Percentiles rank a stretch among this genome's conserved stretches.
These are phyloP conservation scores for Trichacis sp. DNA, from an alignment of 2,888 invertebrate genomes.

Conservation along the genomic window DNA sequence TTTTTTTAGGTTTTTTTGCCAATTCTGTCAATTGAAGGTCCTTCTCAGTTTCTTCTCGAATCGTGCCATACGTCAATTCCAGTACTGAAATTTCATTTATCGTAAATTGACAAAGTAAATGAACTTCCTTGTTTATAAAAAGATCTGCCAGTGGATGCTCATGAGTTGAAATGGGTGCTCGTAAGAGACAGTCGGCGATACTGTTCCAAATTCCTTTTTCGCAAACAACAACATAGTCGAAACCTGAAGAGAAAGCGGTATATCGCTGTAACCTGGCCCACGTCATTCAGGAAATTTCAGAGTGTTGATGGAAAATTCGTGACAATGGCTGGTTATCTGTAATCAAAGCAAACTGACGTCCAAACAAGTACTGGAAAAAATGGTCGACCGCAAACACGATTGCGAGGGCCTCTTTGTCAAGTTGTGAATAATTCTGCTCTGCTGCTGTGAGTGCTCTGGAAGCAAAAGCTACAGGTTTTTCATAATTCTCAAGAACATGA, in stretches of 20 bases:
- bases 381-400: too few relatives aligned
- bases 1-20: too few relatives aligned
- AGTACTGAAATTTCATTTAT: constrained; percentile 6
- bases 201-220: constrained; percentile 8
- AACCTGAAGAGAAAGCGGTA: constrained; percentile 17
- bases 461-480: constrained; percentile 40
- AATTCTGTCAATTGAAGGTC: constrained; percentile 4
- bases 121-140: neutral
- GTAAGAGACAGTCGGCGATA: constrained; percentile 25
- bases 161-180: constrained; percentile 5
- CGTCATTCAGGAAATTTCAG: constrained; percentile 20
- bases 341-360: constrained; percentile 46
- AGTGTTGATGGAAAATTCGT: constrained; percentile 23
- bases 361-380: constrained; percentile 46
- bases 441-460: constrained; percentile 35
- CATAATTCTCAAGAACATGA: constrained; percentile 34
- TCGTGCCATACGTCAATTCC: constrained; percentile 3
- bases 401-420: constrained; percentile 47
- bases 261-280: constrained; percentile 21
- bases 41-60: constrained; percentile 4
- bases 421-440: constrained; percentile 43
- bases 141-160: too few relatives aligned
- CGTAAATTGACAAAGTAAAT: neutral
- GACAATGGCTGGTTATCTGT: constrained; percentile 61
- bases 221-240: constrained; percentile 15